Evolutionary conservation across 2,888 invertebrate genomes (phyloP).

Genomic region (Netelia melanura): DNA sequence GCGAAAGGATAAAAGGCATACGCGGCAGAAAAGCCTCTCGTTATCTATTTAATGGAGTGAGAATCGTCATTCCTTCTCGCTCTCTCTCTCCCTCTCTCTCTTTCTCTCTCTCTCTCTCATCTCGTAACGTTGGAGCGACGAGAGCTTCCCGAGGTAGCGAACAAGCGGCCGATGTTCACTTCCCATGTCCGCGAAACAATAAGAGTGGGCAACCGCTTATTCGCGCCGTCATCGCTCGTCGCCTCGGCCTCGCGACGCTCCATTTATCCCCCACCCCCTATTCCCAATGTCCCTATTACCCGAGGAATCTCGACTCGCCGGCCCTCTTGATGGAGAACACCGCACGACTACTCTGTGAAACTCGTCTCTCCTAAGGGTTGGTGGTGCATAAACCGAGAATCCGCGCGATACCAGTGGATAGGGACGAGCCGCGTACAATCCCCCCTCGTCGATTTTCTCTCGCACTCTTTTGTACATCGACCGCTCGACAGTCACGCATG

Average conservation of each 20-base stretch:
- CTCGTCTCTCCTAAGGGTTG: too few species aligned
- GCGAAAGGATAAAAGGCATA: constrained; percentile 48
- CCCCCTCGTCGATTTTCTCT: constrained; percentile 16
- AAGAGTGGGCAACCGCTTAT: constrained; percentile 69
- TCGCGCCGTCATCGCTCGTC: constrained; percentile 68
- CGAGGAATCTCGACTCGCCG: too few species aligned
- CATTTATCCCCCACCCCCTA: constrained; percentile 57
- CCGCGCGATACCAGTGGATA: too few species aligned
- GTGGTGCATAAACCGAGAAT: too few species aligned
- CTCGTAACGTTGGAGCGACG: constrained; percentile 10
- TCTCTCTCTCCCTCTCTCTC: constrained; percentile 39
- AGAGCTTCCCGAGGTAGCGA: constrained; percentile 71
- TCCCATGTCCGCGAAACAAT: constrained; percentile 82
- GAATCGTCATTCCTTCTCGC: constrained; percentile 53
- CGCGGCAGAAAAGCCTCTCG: constrained; percentile 56
- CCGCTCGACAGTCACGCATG: constrained; percentile 54
- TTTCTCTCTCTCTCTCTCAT: constrained; percentile 9
- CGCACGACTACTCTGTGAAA: too few species aligned
- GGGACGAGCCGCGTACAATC: background rate
- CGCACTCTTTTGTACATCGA: constrained; percentile 36
- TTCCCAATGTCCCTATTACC: background rate
- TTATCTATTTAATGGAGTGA: constrained; percentile 71
- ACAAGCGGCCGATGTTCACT: constrained; percentile 79
- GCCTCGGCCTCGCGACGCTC: constrained; percentile 59
- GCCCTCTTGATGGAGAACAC: too few species aligned